Conservation (phyloP, 2,113 vertebrate species). For the Perca schrenkii region DNA sequence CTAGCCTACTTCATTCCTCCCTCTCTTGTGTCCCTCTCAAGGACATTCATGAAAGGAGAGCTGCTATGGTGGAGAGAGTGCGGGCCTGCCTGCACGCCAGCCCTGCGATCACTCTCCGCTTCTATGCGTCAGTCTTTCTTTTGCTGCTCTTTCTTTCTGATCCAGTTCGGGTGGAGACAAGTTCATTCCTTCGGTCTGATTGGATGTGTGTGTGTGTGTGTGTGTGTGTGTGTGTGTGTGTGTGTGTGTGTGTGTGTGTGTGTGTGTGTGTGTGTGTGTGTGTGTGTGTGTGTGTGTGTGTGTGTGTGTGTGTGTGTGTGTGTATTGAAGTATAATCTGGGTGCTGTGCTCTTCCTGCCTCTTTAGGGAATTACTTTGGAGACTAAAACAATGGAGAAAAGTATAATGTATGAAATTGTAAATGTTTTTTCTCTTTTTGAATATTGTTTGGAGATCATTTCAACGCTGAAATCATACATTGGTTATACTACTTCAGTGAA, state of each 20-base stretch:
- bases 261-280: conserved; percentile 49
- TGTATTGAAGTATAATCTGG: conserved; percentile 47
- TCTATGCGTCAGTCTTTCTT: conserved; percentile 71
- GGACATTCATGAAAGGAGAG: conserved; percentile 87
- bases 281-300: conserved; percentile 27
- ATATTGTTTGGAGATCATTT: conserved; percentile 21
- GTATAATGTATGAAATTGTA: conserved; percentile 16
- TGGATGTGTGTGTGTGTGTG: conserved; percentile 67
- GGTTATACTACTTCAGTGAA: conserved; percentile 45
- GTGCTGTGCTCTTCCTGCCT: conserved; percentile 31
- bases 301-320: conserved; percentile 3
- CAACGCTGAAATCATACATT: neutral
- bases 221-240: conserved; percentile 42
- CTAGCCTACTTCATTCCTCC: conserved; percentile 59
- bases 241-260: conserved; percentile 16
- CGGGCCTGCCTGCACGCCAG: conserved; percentile 52
- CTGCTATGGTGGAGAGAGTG: conserved; percentile 62
- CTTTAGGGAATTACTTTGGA: conserved; percentile 55
- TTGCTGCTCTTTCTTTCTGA: conserved; percentile 70
- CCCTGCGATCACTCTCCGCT: conserved; percentile 62
- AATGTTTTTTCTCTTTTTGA: conserved; percentile 10
- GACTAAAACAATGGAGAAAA: conserved; percentile 46
- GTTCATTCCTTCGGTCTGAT: conserved; percentile 73
- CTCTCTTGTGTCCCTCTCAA: conserved; percentile 89
- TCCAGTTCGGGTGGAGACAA: conserved; percentile 70